Evolutionary conservation across 2,797 vertebrate species (phyloP).

Genomic region (Catharus ustulatus): DNA sequence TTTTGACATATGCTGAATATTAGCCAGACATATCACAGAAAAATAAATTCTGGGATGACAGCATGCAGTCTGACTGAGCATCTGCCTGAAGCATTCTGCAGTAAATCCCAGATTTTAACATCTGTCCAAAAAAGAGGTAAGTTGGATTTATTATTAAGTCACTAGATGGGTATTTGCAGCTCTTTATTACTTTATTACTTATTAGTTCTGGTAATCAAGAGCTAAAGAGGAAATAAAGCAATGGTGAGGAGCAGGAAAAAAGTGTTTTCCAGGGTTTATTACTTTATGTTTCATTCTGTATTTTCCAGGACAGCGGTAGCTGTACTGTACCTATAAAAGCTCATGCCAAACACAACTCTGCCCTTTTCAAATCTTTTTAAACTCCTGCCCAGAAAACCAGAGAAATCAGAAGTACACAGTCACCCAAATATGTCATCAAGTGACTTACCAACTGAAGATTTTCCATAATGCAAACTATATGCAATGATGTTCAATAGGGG

Average conservation of each 20-base stretch:
- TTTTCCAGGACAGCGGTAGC: not conserved
- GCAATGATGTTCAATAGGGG: not conserved
- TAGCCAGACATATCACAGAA: slow-evolving; percentile 22
- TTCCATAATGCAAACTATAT: not conserved
- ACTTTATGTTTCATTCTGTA: not conserved
- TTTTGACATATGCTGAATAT: slow-evolving; percentile 55
- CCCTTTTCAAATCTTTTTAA: not conserved
- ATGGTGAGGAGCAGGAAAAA: not conserved
- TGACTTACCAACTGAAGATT: not conserved
- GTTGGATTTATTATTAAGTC: not conserved
- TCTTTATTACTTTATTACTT: slow-evolving; percentile 3
- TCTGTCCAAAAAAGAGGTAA: not conserved
- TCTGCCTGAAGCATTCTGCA: slow-evolving; percentile 13
- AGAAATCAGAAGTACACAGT: not conserved
- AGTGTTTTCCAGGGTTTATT: not conserved
- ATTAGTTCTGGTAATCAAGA: not conserved
- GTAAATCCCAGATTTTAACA: slow-evolving; percentile 41
- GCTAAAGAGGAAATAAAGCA: not conserved
- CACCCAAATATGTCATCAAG: not conserved
- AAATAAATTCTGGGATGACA: not conserved
- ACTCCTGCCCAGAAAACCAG: not conserved
- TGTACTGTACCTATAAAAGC: not conserved
- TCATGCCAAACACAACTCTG: not conserved
- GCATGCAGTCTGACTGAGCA: not conserved
- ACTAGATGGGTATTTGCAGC: not conserved